Conservation (phyloP, 2,797 vertebrate genomes). For the Paguma larvata region DNA sequence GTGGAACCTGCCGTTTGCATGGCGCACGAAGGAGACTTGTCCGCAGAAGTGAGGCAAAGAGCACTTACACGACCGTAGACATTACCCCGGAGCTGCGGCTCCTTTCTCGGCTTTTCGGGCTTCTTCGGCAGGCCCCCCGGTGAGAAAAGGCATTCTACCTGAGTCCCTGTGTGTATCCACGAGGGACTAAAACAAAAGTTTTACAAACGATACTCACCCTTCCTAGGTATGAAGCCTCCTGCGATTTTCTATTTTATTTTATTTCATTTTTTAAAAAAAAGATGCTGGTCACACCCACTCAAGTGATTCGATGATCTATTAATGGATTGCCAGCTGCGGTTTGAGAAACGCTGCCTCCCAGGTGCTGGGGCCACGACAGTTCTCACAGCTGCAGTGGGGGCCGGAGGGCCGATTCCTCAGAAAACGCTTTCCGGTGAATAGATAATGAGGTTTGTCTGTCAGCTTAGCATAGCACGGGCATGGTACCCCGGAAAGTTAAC, state of each 20-base stretch:
- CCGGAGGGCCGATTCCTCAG: background rate
- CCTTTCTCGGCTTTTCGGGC: background rate
- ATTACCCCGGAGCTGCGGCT: too few species aligned
- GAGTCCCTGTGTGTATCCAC: too few species aligned
- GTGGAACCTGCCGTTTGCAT: background rate
- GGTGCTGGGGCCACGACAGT: rapidly evolving
- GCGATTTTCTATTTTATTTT: background rate
- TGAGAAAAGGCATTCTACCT: background rate
- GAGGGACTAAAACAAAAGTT: background rate
- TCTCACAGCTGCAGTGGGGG: background rate
- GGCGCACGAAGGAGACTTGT: background rate
- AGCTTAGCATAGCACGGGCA: background rate
- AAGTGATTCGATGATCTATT: background rate
- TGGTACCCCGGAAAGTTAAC: background rate
- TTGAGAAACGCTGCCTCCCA: background rate
- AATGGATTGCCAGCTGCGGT: background rate
- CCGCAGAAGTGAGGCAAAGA: background rate
- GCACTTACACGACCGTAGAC: background rate
- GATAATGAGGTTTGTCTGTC: background rate
- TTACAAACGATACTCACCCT: rapidly evolving
- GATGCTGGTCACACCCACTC: background rate
- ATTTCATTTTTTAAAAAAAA: background rate
- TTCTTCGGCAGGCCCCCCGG: background rate
- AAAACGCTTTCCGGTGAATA: background rate
- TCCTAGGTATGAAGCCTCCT: background rate